phyloP scores from a whole-genome alignment of 2,888 invertebrate genomes.

The Acheta domesticus region DNA sequence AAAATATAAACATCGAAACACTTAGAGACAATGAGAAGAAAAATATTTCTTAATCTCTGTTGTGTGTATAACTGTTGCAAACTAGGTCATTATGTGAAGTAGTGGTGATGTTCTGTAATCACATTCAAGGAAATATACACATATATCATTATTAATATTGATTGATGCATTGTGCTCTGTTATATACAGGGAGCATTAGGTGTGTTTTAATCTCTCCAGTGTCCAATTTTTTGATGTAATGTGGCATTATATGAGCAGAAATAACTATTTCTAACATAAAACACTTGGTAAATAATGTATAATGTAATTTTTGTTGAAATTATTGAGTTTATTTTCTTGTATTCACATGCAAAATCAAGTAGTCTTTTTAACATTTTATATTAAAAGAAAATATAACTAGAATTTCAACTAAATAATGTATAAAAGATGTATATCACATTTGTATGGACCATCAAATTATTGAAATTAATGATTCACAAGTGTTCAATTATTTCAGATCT shows the following conservation, averaged over 20 bases:
- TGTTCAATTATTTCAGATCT: neutral
- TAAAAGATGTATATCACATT: slow-evolving; percentile 9
- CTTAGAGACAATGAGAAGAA: neutral
- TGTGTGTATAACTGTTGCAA: slow-evolving; percentile 6
- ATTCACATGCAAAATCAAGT: slow-evolving; percentile 4
- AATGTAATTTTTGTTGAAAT: neutral
- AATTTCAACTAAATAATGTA: neutral
- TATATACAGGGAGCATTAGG: slow-evolving; percentile 18
- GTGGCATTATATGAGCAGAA: slow-evolving; percentile 5
- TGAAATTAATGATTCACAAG: neutral
- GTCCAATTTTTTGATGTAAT: slow-evolving; percentile 9
- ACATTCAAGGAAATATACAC: neutral
- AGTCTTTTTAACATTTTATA: slow-evolving; percentile 5
- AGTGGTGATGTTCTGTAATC: neutral
- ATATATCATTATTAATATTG: neutral
- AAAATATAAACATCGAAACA: neutral
- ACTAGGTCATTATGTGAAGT: neutral
- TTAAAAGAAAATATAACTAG: slow-evolving; percentile 18
- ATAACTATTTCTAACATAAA: neutral
- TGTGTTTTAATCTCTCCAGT: slow-evolving; percentile 10
- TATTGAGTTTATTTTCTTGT: neutral
- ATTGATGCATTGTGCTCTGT: slow-evolving; percentile 18
- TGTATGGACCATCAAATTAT: slow-evolving; percentile 18
- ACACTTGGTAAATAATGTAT: neutral
- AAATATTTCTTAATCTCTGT: slow-evolving; percentile 1